Base-by-base conservation (phyloP, 2,888 invertebrate species). In the Operophtera brumata region DNA sequence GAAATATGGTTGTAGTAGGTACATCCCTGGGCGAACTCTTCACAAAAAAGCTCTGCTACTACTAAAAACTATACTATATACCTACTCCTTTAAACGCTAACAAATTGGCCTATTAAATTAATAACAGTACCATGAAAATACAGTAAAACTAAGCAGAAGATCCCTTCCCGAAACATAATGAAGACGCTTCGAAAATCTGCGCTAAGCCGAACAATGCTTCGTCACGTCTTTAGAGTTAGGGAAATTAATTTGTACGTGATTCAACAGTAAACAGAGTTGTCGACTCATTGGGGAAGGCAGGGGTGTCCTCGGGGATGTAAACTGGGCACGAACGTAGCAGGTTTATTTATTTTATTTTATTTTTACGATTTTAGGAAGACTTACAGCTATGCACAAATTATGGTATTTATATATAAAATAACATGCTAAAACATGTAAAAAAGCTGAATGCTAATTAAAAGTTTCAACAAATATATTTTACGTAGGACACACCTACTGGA, bases 231-330 rank as follows among this genome's bases (percentile, higher is more conserved):
- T 32, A 45, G 48, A 52, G 51, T 57, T 54, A 61, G 51, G 59
- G 52, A 66, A 70, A 70, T 68, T 65, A 70, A 71, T 74, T 74
- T 66, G 60, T 63, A 51, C 61, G 63, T 67, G 66, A 74, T 65
- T 68, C 66, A 54, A 60, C 64, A 46, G 43, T 59, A 62, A 64
- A 63, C 56, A 65, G 57, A 63, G n/a, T 58, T 62, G 65, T 59
- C 7, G 39, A 62, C 57, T 71, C 71, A 69, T 57, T 57, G 50
- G 44, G 54, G 49, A 2, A 7, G 56, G 59, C 39, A 47, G 47
- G 25, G 42, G n/a, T 4, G 45, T 45, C 8, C 13, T 11, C 34
- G 50, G 57, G 41, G 25, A 1, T 12, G 20, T 14, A 36, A 37
- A 2, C 0, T 1, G 2, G 6, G 34, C n/a, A n/a, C 34, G n/a